Evolutionary conservation across 2,113 vertebrate genomes (phyloP), one percentile per base, ranked within the genome.

Genomic region (Phaethornis superciliosus): DNA sequence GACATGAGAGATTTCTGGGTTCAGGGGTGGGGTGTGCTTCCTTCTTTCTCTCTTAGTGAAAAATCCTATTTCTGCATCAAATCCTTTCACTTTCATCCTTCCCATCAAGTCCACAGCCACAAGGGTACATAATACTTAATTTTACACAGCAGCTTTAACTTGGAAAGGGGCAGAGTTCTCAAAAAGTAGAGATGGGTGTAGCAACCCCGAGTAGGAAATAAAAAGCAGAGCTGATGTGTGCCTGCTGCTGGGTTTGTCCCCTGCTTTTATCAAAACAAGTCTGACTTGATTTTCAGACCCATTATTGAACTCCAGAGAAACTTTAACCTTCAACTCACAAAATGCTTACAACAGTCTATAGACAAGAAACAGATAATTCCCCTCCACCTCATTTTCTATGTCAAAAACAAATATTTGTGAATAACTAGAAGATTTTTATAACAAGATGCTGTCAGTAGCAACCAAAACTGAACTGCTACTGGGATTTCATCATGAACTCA

Each of bases 311-410:
- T 74, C 22, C 64, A 85, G 33, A 89, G 32, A 85, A 93, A 59
- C 16, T 79, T 81, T 12, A 70, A 26, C 21, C 33, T 79, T 77
- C 75, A 79, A 8, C 11, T n/a, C n/a, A 24, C 46, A 42, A 12
- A 81, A 85, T 67, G 42, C 58, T 70, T 85, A 55, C 13, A 51
- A 13, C 14, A 47, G 22, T 47, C 56, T 27, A 10, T 0, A 22
- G 9, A 5, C n/a, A 63, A 40, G 2, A 49, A 42, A 35, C 2
- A 59, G 5, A 30, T 4, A 33, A 37, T 37, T 65, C 15, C 8
- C 2, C 7, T 14, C 16, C 8, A 2, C 8, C 4, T 7, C 14
- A 5, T 15, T 11, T 77, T 54, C 32, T 37, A 5, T 18, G 6
- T 33, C 37, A 89, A 15, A 69, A 69, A 28, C 14, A 74, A 68